Conservation (phyloP, 2,797 vertebrate species). For the Hyperoplus immaculatus region DNA sequence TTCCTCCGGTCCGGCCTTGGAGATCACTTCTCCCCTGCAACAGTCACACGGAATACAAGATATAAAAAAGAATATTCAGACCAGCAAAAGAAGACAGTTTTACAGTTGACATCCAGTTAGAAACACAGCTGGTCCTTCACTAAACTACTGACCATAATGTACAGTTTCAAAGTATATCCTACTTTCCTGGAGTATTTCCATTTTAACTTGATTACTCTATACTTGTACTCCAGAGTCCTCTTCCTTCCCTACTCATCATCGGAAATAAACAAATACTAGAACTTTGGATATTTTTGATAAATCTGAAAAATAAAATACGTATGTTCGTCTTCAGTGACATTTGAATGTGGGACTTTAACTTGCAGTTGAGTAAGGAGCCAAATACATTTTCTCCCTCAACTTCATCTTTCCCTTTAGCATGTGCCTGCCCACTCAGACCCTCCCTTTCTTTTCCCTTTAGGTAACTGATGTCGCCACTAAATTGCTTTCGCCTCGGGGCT, state of each 20-base stretch:
- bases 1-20: conserved; percentile 91
- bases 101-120: background rate
- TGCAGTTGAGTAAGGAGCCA: background rate
- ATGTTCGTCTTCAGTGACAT: background rate
- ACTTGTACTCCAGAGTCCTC: background rate
- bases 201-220: background rate
- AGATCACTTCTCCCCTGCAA: conserved; percentile 93
- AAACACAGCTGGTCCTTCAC: background rate
- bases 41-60: background rate
- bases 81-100: background rate
- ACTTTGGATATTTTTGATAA: background rate
- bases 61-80: background rate
- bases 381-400: background rate
- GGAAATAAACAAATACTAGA: background rate
- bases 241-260: too few species aligned
- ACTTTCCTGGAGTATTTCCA: background rate
- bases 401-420: too few species aligned
- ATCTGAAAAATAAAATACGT: background rate
- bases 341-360: background rate
- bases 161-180: background rate
- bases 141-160: background rate
- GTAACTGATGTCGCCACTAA: too few species aligned
- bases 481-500: too few species aligned
- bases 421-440: too few species aligned
- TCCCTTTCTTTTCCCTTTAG: too few species aligned